Evolutionary conservation across 2,797 vertebrate species (phyloP).

Genomic region (Poecilia wingei): DNA sequence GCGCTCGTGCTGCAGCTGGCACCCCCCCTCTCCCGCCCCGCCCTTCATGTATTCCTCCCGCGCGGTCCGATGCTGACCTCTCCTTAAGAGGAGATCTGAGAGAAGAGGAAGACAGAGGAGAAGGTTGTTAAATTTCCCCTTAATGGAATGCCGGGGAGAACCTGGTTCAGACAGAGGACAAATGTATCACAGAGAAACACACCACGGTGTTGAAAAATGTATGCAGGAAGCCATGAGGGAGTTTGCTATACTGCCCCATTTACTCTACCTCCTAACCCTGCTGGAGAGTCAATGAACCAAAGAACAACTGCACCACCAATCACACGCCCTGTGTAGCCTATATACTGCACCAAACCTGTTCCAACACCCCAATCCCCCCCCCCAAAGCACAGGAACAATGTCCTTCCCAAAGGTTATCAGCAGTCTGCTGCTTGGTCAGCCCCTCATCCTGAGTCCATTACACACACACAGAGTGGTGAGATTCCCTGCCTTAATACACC

Average conservation of each 20-base stretch:
- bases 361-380: conserved; percentile 24
- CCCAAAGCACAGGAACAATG: conserved; percentile 70
- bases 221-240: conserved; percentile 65
- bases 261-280: conserved; percentile 72
- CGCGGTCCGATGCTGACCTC: conserved; percentile 61
- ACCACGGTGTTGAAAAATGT: conserved; percentile 60
- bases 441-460: conserved; percentile 82
- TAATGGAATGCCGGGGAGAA: conserved; percentile 66
- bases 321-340: conserved; percentile 44
- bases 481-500: conserved; percentile 76
- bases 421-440: conserved; percentile 75
- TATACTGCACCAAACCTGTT: conserved; percentile 60
- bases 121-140: conserved; percentile 63
- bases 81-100: conserved; percentile 68
- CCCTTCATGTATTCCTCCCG: conserved; percentile 82
- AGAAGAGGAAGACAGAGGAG: conserved; percentile 56
- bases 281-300: conserved; percentile 68
- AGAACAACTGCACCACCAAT: conserved; percentile 71
- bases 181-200: conserved; percentile 62
- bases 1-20: conserved; percentile 56
- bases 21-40: conserved; percentile 71
- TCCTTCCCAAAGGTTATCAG: conserved; percentile 84
- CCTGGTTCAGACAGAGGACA: conserved; percentile 75
- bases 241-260: conserved; percentile 70
- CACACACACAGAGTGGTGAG: conserved; percentile 68